Evolutionary conservation across 2,113 vertebrate species (phyloP), one percentile per base, ranked within the genome.

Genomic region (Protomyctophum bolini): DNA sequence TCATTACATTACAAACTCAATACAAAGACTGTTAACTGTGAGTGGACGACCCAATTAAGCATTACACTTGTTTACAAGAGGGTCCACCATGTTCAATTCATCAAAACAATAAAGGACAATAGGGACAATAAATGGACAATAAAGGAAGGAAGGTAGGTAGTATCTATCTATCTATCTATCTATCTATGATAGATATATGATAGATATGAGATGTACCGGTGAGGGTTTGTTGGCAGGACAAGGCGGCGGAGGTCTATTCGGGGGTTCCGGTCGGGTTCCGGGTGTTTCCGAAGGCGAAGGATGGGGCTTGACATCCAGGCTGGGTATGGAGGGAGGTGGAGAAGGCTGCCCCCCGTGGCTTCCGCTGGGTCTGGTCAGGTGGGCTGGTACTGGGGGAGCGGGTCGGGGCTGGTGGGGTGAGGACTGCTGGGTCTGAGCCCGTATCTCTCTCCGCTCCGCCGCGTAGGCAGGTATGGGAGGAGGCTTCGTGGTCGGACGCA

Each of bases 161-260:
- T 21, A 21, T 21, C 21, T 21, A 21, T 21, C 21, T 21, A 21
- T 21, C 21, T 21, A 21, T 21, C 21, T 21, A 21, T 21, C 21
- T 21, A 21, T 21, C 21, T 21, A 21, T n/a, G n/a, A n/a, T n/a
- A n/a, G n/a, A n/a, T n/a, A n/a, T n/a, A n/a, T n/a, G n/a, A n/a
- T n/a, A n/a, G n/a, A n/a, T n/a, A n/a, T n/a, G n/a, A n/a, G 15
- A 70, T 46, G 83, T 52, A 89, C 88, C 75, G 29, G 49, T 70
- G 51, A 59, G 12, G 75, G 69, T 68, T 63, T 91, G 69, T 64
- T 86, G 14, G 81, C 33, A 45, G 92, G 92, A 67, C 89, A 89
- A 33, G 91, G 91, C 0, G 93, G 93, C 46, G 91, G 92, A 60
- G 93, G 91, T 86, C 93, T 89, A 69, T 49, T 89, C 4, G 93